Evolutionary conservation across 2,113 vertebrate genomes (phyloP).

Genomic region (Poecile atricapillus): DNA sequence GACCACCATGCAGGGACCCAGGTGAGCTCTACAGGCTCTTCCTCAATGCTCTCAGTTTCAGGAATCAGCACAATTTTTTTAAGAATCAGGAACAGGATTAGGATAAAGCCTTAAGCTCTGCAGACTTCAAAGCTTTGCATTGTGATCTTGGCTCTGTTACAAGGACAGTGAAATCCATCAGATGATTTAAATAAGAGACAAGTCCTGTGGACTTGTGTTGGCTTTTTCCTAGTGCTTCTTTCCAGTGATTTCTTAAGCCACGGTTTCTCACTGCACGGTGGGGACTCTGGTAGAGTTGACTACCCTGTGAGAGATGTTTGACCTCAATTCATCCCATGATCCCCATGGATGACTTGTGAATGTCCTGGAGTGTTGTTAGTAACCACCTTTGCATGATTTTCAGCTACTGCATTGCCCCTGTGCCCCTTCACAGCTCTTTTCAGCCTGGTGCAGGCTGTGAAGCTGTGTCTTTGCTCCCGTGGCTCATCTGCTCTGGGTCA

Average conservation of each 20-base stretch:
- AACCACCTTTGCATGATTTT: neutral
- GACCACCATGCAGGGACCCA: neutral
- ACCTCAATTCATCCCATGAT: neutral
- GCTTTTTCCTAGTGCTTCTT: neutral
- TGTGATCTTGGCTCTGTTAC: neutral
- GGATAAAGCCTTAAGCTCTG: neutral
- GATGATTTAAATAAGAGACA: neutral
- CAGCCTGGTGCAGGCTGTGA: neutral
- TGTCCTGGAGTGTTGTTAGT: neutral
- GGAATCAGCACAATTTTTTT: neutral
- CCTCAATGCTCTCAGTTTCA: neutral
- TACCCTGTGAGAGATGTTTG: neutral
- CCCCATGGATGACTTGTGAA: neutral
- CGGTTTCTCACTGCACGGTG: rapidly evolving
- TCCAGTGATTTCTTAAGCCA: neutral
- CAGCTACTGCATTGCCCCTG: neutral
- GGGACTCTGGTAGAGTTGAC: neutral
- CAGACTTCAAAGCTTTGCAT: neutral
- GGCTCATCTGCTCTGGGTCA: neutral
- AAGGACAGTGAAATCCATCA: neutral
- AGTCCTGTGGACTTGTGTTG: neutral
- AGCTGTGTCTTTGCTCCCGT: neutral
- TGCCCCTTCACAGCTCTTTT: neutral
- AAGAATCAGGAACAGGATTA: neutral
- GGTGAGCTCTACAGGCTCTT: neutral